These are phyloP conservation scores for Galeopterus variegatus DNA, from an alignment of 2,113 vertebrate species.

Conservation along the genomic window DNA sequence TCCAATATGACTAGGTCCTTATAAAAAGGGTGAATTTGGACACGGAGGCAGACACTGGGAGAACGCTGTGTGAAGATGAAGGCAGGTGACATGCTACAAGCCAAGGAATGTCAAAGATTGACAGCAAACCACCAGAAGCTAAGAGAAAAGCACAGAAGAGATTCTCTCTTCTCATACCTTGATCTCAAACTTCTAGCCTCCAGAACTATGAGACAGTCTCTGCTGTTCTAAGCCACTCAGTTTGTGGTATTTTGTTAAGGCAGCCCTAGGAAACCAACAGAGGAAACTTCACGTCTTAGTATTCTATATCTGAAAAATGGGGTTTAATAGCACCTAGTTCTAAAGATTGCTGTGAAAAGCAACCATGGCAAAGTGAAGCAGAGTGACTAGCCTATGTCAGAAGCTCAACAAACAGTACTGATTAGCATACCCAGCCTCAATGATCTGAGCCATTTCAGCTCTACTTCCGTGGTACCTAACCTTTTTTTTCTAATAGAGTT, in stretches of 20 bases:
- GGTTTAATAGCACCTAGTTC: background rate
- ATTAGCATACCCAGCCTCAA: background rate
- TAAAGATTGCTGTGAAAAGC: background rate
- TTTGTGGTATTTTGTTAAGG: background rate
- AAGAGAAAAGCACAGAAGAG: background rate
- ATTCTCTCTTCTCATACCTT: background rate
- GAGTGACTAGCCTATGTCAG: background rate
- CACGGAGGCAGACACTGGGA: background rate
- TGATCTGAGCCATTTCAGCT: background rate
- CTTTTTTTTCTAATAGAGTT: background rate
- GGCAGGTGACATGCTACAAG: background rate
- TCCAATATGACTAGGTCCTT: background rate
- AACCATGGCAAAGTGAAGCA: background rate
- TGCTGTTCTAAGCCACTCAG: background rate
- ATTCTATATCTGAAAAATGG: background rate
- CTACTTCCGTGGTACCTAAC: background rate
- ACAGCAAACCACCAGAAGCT: background rate
- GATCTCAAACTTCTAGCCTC: background rate
- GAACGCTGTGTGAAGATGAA: background rate
- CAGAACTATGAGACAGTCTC: background rate
- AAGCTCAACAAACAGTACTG: background rate
- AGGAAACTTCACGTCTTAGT: background rate
- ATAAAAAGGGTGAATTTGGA: background rate
- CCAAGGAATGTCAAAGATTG: background rate
- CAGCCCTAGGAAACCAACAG: background rate